These are phyloP conservation scores for Doryteuthis pealeii DNA, from an alignment of 1,140 invertebrate genomes.

Conservation along the genomic window DNA sequence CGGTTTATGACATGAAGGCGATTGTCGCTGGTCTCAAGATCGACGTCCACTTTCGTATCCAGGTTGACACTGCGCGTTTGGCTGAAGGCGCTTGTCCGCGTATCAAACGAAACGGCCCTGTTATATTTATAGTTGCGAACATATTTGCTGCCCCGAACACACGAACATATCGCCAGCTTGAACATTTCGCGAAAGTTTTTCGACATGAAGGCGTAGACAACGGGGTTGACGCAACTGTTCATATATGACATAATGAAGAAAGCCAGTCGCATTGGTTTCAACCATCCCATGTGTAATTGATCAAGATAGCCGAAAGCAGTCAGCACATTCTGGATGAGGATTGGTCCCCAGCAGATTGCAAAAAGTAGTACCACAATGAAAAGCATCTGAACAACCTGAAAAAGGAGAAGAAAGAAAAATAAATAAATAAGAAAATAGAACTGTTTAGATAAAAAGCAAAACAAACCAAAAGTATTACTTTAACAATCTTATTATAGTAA, in stretches of 20 bases:
- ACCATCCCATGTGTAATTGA: constrained; percentile 59
- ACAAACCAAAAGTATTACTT: too few relatives aligned
- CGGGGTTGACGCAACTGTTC: constrained; percentile 74
- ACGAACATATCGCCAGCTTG: constrained; percentile 58
- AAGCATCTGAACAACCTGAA: constrained; percentile 64
- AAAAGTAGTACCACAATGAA: constrained; percentile 62
- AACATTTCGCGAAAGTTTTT: constrained; percentile 73
- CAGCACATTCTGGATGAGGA: constrained; percentile 48
- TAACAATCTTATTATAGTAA: too few relatives aligned
- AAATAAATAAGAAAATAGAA: too few relatives aligned
- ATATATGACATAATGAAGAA: constrained; percentile 66
- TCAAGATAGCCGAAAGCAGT: constrained; percentile 65
- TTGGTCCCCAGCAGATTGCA: constrained; percentile 62
- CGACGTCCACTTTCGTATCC: not conserved
- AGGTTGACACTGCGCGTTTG: constrained; percentile 14
- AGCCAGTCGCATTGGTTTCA: constrained; percentile 67
- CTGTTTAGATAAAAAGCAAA: too few relatives aligned
- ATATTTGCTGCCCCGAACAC: constrained; percentile 40
- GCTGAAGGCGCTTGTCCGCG: constrained; percentile 25
- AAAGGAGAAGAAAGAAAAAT: constrained; percentile 3
- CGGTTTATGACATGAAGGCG: not conserved
- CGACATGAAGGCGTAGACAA: constrained; percentile 80
- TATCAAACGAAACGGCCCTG: constrained; percentile 23
- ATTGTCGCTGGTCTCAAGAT: not conserved
- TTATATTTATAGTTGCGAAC: constrained; percentile 33